Conservation (phyloP, 2,797 vertebrate genomes). For the Telmatherina bonti region DNA sequence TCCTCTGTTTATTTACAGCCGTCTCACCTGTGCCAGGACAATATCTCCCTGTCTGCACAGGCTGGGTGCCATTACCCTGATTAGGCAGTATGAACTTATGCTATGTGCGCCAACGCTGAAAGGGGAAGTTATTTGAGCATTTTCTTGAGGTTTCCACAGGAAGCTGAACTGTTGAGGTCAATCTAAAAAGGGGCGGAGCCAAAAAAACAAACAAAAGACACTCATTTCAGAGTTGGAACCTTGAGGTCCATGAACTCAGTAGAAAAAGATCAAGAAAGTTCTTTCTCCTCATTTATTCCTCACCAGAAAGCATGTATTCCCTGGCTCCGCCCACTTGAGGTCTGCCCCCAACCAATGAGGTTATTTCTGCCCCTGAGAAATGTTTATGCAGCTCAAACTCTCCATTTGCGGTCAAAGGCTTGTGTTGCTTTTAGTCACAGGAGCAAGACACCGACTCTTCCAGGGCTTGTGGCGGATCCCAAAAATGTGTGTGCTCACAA, state of each 20-base stretch:
- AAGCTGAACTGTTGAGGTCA: conserved; percentile 14
- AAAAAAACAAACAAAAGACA: neutral
- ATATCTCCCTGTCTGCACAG: conserved; percentile 43
- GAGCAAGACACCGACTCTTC: conserved; percentile 44
- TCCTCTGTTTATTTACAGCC: conserved; percentile 72
- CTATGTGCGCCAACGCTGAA: conserved; percentile 6
- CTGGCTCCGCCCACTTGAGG: conserved; percentile 62
- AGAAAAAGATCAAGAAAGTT: neutral
- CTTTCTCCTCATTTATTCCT: conserved; percentile 8
- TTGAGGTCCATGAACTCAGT: neutral
- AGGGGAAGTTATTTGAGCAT: conserved; percentile 9
- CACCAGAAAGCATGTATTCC: conserved; percentile 39
- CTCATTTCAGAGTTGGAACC: neutral
- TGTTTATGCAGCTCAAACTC: conserved; percentile 62
- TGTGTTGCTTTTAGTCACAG: conserved; percentile 60
- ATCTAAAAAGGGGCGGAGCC: conserved; percentile 10
- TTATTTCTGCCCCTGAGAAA: conserved; percentile 64
- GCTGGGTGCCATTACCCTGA: conserved; percentile 68
- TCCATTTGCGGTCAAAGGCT: conserved; percentile 67
- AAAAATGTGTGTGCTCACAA: conserved; percentile 60
- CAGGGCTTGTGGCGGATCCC: conserved; percentile 46
- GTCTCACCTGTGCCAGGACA: conserved; percentile 80
- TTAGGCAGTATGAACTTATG: conserved; percentile 53
- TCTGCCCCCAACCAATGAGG: conserved; percentile 63
- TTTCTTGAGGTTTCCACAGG: conserved; percentile 10